Evolutionary conservation across 2,113 vertebrate species (phyloP).

Genomic region (Seriola rivoliana): DNA sequence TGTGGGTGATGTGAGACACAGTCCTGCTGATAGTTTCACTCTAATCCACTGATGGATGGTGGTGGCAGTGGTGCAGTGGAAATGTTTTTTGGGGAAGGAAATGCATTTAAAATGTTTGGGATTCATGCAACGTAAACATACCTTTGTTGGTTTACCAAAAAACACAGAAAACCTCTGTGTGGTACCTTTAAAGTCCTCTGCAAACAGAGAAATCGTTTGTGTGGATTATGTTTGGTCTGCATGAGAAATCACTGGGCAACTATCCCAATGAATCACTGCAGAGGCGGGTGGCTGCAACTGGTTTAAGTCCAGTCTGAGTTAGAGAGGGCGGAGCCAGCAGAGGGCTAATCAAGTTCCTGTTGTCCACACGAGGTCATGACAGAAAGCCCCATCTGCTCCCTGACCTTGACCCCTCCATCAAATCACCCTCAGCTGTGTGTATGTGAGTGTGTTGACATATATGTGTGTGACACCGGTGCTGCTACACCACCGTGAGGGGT

Average conservation of each 20-base stretch:
- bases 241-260: background rate
- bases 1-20: background rate
- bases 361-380: constrained; percentile 59
- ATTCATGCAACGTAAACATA: background rate
- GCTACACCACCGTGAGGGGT: constrained; percentile 51
- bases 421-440: constrained; percentile 79
- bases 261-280: background rate
- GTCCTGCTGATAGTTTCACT: background rate
- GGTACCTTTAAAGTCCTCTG: background rate
- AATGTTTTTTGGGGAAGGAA: background rate
- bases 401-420: constrained; percentile 76
- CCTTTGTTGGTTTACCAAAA: background rate
- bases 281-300: constrained; percentile 18
- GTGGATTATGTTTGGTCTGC: background rate
- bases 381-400: constrained; percentile 74
- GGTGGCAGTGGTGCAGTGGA: background rate
- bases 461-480: constrained; percentile 55
- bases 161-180: background rate
- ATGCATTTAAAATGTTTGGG: background rate
- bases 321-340: constrained; percentile 3
- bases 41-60: background rate
- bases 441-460: constrained; percentile 33
- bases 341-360: constrained; percentile 59
- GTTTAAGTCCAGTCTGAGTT: constrained; percentile 19
- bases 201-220: background rate